These are phyloP conservation scores for Axinella damicornis DNA, from an alignment of 37 sponge, comb jelly and placozoan genomes.

Conservation along the genomic window DNA sequence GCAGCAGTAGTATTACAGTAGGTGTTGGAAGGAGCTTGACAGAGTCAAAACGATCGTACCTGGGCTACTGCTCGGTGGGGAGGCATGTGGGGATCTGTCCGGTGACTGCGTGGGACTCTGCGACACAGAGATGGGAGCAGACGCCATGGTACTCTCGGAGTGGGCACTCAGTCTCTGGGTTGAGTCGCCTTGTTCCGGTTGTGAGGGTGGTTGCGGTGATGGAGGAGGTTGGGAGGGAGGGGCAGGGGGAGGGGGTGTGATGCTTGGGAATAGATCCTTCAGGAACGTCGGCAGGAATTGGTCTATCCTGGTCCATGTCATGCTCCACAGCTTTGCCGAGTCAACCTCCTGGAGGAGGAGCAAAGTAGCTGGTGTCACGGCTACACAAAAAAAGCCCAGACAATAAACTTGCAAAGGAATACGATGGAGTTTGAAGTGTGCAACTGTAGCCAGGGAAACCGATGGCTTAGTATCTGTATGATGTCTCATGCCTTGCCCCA, in stretches of 20 bases:
- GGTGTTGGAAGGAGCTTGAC: no score
- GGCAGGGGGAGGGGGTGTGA: constrained; percentile 5
- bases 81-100: not conserved
- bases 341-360: not conserved
- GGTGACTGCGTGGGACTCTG: constrained; percentile 7
- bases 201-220: not conserved
- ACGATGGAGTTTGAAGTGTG: no score
- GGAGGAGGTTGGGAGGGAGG: not conserved
- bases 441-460: no score
- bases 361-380: no score
- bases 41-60: no score
- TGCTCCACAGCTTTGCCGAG: constrained; percentile 66
- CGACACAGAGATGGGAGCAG: not conserved
- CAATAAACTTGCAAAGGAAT: no score
- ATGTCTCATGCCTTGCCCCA: no score
- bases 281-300: constrained; percentile 84
- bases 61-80: constrained; percentile 21
- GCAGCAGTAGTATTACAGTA: no score
- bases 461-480: no score
- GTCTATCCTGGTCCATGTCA: constrained; percentile 81
- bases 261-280: constrained; percentile 74
- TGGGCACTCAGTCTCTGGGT: not conserved
- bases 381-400: no score
- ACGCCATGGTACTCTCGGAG: not conserved
- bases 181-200: not conserved